These are phyloP conservation scores for Lagopus leucura DNA, from an alignment of 2,113 vertebrate species.

Conservation along the genomic window DNA sequence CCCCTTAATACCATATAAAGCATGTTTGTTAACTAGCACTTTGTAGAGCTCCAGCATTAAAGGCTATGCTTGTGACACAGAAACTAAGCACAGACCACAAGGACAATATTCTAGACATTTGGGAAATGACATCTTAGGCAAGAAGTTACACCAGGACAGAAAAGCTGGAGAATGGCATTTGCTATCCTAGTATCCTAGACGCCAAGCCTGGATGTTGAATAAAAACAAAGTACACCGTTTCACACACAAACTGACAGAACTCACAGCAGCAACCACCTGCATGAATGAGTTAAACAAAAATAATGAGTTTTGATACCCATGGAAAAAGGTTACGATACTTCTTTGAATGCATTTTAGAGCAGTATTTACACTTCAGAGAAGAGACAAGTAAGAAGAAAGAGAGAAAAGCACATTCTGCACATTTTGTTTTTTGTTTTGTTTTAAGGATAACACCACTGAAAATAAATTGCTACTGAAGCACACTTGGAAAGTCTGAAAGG, in stretches of 20 bases:
- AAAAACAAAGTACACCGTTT: not conserved
- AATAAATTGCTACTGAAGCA: not conserved
- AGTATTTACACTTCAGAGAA: not conserved
- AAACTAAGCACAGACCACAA: not conserved
- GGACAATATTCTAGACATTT: not conserved
- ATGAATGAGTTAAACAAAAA: accelerated
- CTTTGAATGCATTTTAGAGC: not conserved
- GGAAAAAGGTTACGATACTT: not conserved
- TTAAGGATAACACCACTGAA: not conserved
- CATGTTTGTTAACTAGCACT: accelerated
- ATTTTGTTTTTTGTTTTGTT: too few relatives aligned
- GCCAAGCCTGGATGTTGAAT: not conserved
- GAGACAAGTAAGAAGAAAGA: not conserved
- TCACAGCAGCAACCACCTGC: not conserved
- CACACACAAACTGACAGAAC: not conserved
- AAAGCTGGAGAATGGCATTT: not conserved
- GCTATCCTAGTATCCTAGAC: not conserved
- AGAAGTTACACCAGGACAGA: not conserved
- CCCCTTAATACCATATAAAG: not conserved
- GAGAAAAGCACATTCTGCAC: not conserved
- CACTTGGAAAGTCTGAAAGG: accelerated
- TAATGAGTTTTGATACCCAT: accelerated
- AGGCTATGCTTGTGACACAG: not conserved
- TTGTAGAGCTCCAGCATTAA: not conserved
- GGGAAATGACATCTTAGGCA: not conserved